phyloP scores from a whole-genome alignment of 2,797 vertebrate genomes.

The Poeciliopsis paucimaculata region DNA sequence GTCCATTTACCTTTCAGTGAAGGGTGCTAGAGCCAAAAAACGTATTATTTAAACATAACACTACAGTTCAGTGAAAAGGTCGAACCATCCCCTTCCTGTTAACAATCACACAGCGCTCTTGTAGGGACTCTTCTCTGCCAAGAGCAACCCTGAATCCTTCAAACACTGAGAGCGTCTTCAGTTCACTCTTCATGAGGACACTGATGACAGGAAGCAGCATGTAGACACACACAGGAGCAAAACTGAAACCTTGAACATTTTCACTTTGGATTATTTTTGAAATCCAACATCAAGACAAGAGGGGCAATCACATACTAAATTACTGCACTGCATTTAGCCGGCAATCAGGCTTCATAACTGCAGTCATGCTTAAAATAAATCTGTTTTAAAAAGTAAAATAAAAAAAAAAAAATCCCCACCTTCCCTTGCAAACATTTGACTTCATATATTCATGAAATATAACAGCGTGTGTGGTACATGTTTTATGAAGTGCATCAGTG shows the following conservation, averaged over 20 bases:
- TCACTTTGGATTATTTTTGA: conserved; percentile 10
- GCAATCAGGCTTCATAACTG: conserved; percentile 4
- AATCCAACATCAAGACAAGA: background rate
- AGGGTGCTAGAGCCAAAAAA: background rate
- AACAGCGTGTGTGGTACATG: conserved; percentile 16
- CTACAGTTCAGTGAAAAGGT: background rate
- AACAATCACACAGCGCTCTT: background rate
- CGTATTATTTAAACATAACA: too few species aligned
- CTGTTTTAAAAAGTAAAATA: background rate
- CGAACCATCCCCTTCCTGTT: background rate
- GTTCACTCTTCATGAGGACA: background rate
- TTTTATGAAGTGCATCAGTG: conserved; percentile 1
- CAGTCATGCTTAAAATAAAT: background rate
- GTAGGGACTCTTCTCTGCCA: background rate
- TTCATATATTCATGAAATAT: conserved; percentile 20
- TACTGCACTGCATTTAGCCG: background rate
- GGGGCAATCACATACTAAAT: conserved; percentile 4
- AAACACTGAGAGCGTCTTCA: background rate
- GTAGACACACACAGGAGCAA: background rate
- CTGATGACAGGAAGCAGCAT: background rate
- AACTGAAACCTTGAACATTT: background rate
- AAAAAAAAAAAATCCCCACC: conserved; percentile 18
- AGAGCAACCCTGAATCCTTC: background rate
- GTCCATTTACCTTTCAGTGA: background rate
- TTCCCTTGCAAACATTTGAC: conserved; percentile 30